Conservation (phyloP, 2,113 vertebrate species). For the Oriolus oriolus region DNA sequence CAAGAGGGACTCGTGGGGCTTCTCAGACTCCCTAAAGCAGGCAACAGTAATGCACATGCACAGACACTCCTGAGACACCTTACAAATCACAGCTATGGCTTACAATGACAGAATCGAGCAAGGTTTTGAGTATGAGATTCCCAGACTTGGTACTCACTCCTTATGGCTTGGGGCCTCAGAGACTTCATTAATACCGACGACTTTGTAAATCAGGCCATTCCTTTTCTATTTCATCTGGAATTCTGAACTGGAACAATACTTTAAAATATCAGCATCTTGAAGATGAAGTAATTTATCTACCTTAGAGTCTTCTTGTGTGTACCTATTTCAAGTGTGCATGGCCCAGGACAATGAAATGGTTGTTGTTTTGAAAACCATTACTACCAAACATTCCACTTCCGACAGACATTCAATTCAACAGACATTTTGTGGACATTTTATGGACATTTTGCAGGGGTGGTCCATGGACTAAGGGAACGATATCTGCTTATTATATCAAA, state of each 20-base stretch:
- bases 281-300: not conserved
- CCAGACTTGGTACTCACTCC: not conserved
- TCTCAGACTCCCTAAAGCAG: not conserved
- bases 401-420: not conserved
- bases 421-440: not conserved
- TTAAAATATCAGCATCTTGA: not conserved
- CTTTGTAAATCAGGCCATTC: not conserved
- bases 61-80: not conserved
- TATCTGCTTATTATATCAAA: not conserved
- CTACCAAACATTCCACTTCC: not conserved
- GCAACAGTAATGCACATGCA: not conserved
- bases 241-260: not conserved
- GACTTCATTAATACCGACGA: not conserved
- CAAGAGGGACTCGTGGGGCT: accelerated
- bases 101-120: accelerated
- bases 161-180: not conserved
- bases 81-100: not conserved
- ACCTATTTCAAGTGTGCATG: not conserved
- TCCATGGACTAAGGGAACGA: not conserved
- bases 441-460: not conserved
- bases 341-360: not conserved
- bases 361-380: not conserved
- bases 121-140: not conserved
- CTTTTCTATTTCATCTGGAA: not conserved
- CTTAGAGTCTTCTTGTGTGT: not conserved